Base-by-base conservation (phyloP, 2,888 invertebrate species). In the Ferdinandea cuprea region DNA sequence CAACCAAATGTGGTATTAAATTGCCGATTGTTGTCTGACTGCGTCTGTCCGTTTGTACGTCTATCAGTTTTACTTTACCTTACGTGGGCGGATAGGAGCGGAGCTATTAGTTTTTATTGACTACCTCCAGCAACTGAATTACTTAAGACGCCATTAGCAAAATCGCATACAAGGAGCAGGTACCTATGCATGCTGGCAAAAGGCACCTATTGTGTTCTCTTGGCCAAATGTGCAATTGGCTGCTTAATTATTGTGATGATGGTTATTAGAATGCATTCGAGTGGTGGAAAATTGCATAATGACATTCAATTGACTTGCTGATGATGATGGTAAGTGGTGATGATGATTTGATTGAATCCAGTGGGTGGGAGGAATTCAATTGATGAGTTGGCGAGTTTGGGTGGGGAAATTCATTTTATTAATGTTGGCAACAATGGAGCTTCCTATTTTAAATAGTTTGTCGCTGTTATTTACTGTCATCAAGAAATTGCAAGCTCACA, bases 111-210 rank as follows among this genome's bases (percentile, higher is more conserved):
- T 37, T 66, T 68, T 76, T 65, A 71, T 77, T 76, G 65, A 69
- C 76, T 69, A 48, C 1, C 46, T 76, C 46, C 5, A 65, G 58
- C 77, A 48, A 77, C 76, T 71, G 80, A 65, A 76, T 81, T 81
- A 76, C 69, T 81, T 81, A 65, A 81, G 80, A 76, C 69, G 69
- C 76, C 80, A 81, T 81, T 81, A 81, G 69, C 69, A 2, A 40
- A 73, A 73, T 73, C 44, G 37, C 32, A 48, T 56, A 13, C n/a
- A 25, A 35, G 56, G 40, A 65, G 72, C 30, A 37, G 21, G 40
- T 28, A 19, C 13, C 19, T 32, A 11, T 37, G 5, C 35, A n/a
- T n/a, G 28, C 4, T 37, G 32, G 11, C 11, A 11, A n/a, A n/a
- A n/a, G n/a, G 3, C 56, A 44, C n/a, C 46, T 40, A 17, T 48